phyloP scores from a whole-genome alignment of 2,888 invertebrate species.

The Tetragonisca angustula region DNA sequence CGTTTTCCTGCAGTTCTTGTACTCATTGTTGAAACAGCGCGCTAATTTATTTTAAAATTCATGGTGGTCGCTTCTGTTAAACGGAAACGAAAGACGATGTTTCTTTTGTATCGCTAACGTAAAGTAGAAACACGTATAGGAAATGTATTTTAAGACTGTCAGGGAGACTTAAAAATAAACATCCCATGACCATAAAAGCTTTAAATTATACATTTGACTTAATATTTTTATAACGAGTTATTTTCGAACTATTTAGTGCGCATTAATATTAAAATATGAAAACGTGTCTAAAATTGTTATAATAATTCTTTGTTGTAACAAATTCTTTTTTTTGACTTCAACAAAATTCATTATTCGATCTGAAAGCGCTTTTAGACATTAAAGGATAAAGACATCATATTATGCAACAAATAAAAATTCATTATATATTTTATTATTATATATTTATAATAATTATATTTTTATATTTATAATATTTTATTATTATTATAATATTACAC shows the following conservation, averaged over 20 bases:
- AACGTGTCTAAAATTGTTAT: neutral
- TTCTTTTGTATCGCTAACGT: constrained; percentile 30
- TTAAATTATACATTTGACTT: constrained; percentile 15
- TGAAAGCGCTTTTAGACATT: neutral
- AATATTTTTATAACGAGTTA: constrained; percentile 31
- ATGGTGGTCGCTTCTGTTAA: constrained; percentile 11
- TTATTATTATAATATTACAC: no score
- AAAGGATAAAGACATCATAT: neutral
- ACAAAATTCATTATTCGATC: neutral
- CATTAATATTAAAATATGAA: neutral
- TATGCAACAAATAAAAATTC: neutral
- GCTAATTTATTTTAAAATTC: constrained; percentile 39
- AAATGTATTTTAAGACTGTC: constrained; percentile 48
- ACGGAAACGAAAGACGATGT: constrained; percentile 38
- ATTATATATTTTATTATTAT: neutral
- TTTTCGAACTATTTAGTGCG: constrained; percentile 17
- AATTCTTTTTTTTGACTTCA: neutral
- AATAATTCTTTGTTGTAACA: neutral
- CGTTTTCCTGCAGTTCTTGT: constrained; percentile 26
- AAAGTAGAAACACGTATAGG: constrained; percentile 25
- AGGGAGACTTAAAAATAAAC: constrained; percentile 57
- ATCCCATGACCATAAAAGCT: constrained; percentile 23
- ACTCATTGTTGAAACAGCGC: constrained; percentile 3
- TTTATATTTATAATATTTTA: neutral
- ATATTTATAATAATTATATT: neutral